phyloP scores from a whole-genome alignment of 1,140 invertebrate genomes.

The Nasonia vitripennis region DNA sequence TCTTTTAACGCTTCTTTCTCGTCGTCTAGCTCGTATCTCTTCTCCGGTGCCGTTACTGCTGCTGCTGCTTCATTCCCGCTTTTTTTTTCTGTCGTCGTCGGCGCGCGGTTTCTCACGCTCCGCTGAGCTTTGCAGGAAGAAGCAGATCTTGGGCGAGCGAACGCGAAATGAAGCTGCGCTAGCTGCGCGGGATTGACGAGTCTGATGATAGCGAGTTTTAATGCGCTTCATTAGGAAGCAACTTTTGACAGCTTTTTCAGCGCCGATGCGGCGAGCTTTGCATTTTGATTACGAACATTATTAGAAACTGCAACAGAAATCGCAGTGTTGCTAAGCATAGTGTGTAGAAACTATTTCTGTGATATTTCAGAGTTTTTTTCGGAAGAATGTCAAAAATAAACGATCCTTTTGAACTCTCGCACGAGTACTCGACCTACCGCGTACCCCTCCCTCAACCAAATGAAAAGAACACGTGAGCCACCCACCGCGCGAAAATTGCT shows the following conservation, averaged over 20 bases:
- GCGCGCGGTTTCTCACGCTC: not conserved
- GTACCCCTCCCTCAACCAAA: not conserved
- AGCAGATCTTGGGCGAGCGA: slow-evolving; percentile 14
- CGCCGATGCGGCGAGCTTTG: not conserved
- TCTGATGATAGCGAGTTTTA: not conserved
- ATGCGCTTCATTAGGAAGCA: not conserved
- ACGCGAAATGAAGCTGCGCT: not conserved
- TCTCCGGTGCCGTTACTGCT: not conserved
- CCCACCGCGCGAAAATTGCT: not conserved
- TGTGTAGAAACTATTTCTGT: too few species aligned
- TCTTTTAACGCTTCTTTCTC: slow-evolving; percentile 14
- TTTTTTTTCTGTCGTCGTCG: slow-evolving; percentile 11
- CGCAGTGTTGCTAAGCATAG: too few species aligned
- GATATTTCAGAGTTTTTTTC: too few species aligned
- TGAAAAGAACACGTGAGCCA: not conserved
- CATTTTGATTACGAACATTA: too few species aligned
- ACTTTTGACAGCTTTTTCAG: not conserved
- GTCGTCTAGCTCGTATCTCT: not conserved
- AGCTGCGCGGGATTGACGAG: not conserved
- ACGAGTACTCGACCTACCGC: not conserved
- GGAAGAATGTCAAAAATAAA: not conserved
- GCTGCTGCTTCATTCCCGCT: not conserved
- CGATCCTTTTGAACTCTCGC: not conserved
- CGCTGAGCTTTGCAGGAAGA: slow-evolving; percentile 11
- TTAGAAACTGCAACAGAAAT: too few species aligned